Evolutionary conservation across 2,113 vertebrate genomes (phyloP), one percentile per base, ranked within the genome.

Genomic region (Oncorhynchus masou): DNA sequence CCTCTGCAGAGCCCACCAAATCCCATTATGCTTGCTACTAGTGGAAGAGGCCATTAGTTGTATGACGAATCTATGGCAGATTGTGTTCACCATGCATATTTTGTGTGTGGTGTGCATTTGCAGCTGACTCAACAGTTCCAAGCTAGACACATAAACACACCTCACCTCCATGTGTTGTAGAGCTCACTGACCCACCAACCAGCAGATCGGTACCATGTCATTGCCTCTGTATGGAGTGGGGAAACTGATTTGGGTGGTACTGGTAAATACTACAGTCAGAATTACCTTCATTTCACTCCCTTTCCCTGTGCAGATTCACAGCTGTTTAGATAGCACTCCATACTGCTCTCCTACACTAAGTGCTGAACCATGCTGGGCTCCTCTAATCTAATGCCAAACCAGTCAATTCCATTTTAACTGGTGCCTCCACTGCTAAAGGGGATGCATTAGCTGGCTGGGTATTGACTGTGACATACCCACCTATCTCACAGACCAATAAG

Each of bases 71-170:
- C 9, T 45, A 45, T 0, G 9, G 9, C 39, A 45, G 39, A 11
- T 57, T 20, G 20, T 45, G 39, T 45, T 57, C 19, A 57, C 54
- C 54, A 15, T 57, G 19, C 54, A 15, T 57, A 7, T 60, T 24
- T 62, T 60, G 54, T 62, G 29, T n/a, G 71, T 57, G 29, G 29
- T n/a, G 7, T 11, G 34, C 11, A 24, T 57, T 79, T 80, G 83
- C 80, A 79, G 80, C 79, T 85, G 79, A 70, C 71, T 72, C 54
- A 75, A 60, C 45, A 29, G 60, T 79, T 73, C 74, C 82, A 81
- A 74, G 80, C 84, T 82, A 15, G 48, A 70, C 22, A 27, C 3
- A 71, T 48, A 71, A 51, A 75, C 62, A 69, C 76, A 54, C 54
- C 59, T 19, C 54, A 57, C 54, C 39, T 45, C 39, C 39, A 12